Conservation (phyloP, 1,140 invertebrate genomes). For the Tetramorium alpestre region DNA sequence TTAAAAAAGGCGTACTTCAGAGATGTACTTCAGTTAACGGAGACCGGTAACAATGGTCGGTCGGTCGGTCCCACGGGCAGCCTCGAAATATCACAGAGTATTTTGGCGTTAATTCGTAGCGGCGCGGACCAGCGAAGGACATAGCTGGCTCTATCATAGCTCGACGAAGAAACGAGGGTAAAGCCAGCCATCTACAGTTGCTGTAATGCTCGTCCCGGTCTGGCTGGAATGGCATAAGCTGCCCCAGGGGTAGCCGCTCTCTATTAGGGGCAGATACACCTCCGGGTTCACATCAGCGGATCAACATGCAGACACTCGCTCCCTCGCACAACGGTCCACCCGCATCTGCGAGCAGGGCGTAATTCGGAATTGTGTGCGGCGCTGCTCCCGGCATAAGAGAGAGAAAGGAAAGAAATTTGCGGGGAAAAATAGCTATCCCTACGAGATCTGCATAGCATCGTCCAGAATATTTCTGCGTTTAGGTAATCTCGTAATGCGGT, state of each 20-base stretch:
- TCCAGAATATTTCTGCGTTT: constrained; percentile 24
- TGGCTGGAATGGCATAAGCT: constrained; percentile 60
- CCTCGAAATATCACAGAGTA: constrained; percentile 64
- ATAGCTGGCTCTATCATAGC: constrained; percentile 59
- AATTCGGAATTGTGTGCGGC: constrained; percentile 41
- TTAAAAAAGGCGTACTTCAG: constrained; percentile 12
- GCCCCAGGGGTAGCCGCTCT: constrained; percentile 67
- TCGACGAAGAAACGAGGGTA: constrained; percentile 61
- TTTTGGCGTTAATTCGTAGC: constrained; percentile 71
- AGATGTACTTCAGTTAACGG: constrained; percentile 48
- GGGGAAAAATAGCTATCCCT: constrained; percentile 36
- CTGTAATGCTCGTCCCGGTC: constrained; percentile 54
- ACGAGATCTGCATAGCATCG: constrained; percentile 14
- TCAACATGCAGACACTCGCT: constrained; percentile 54
- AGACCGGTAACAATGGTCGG: constrained; percentile 25
- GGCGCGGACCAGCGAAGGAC: constrained; percentile 30
- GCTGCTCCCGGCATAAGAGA: neutral
- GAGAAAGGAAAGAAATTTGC: neutral
- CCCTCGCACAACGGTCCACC: constrained; percentile 18
- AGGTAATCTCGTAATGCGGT: constrained; percentile 5
- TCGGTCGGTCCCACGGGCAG: constrained; percentile 49
- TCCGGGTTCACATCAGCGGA: constrained; percentile 65
- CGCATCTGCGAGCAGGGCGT: neutral
- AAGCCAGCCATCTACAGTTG: constrained; percentile 37
- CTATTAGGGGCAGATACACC: constrained; percentile 63